Evolutionary conservation across 1,140 invertebrate species (phyloP).

Genomic region (Ooceraea biroi): DNA sequence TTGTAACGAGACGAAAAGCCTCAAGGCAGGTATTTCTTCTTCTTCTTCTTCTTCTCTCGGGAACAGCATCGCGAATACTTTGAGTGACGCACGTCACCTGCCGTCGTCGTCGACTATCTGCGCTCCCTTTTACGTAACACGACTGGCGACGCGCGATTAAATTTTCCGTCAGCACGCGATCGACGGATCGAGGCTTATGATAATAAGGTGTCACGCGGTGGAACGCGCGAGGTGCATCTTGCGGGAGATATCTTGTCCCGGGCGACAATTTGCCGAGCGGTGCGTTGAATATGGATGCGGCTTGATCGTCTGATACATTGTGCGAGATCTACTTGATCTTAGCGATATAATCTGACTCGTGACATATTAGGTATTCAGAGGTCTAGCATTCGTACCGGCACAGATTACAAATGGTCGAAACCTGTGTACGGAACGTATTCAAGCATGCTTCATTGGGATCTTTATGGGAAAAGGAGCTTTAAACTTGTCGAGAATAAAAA

Average conservation of each 20-base stretch:
- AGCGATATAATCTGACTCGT: constrained; percentile 45
- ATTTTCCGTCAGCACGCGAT: background rate
- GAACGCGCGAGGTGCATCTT: constrained; percentile 14
- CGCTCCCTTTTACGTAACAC: too few species aligned
- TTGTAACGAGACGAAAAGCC: too few species aligned
- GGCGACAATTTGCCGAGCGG: constrained; percentile 44
- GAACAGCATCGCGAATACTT: background rate
- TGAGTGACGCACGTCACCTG: background rate
- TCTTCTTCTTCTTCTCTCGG: too few species aligned
- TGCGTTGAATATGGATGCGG: constrained; percentile 37
- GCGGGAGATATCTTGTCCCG: constrained; percentile 37
- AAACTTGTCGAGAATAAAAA: too few species aligned
- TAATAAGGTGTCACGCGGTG: constrained; percentile 13
- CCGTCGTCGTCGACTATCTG: too few species aligned
- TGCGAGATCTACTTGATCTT: constrained; percentile 53
- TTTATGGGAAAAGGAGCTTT: too few species aligned
- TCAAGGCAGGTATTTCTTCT: too few species aligned
- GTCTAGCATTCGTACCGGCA: background rate
- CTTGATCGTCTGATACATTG: constrained; percentile 39
- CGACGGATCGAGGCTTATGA: constrained; percentile 17
- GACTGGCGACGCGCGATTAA: background rate
- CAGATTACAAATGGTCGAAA: constrained; percentile 2
- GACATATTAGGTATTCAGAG: constrained; percentile 54
- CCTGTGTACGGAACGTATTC: background rate
- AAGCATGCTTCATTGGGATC: background rate